A percentile compares a stretch with the other conserved stretches of the same genome.
phyloP scores from a whole-genome alignment of 2,888 invertebrate genomes.

The Labia minor region DNA sequence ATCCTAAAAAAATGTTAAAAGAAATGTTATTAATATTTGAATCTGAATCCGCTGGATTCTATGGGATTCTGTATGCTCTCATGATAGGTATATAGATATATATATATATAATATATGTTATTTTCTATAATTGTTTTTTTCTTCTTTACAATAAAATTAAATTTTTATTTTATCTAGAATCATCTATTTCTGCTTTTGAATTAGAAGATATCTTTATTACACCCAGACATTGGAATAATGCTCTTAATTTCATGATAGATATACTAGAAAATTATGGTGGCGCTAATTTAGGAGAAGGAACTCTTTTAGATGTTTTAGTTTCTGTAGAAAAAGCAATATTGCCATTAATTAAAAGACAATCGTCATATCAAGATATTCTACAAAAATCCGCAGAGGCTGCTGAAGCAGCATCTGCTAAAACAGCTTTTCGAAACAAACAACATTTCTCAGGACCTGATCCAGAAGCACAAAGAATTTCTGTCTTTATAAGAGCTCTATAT shows the following conservation, averaged over 20 bases:
- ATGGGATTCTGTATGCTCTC: neutral
- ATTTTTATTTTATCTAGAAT: neutral
- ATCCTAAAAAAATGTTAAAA: neutral
- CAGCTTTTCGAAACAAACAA: slow-evolving; percentile 32
- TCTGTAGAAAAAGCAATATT: slow-evolving; percentile 18
- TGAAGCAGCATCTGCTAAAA: slow-evolving; percentile 37
- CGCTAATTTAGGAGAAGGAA: slow-evolving; percentile 60
- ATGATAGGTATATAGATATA: neutral
- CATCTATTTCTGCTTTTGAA: neutral
- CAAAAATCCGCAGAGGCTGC: slow-evolving; percentile 29
- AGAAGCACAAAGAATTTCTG: slow-evolving; percentile 47
- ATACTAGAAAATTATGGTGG: slow-evolving; percentile 58
- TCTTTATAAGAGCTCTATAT: slow-evolving; percentile 45
- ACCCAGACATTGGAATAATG: slow-evolving; percentile 40
- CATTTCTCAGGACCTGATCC: slow-evolving; percentile 41
- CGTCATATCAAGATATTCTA: neutral
- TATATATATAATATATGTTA: neutral
- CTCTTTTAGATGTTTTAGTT: slow-evolving; percentile 46
- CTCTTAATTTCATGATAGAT: slow-evolving; percentile 45
- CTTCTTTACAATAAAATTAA: neutral
- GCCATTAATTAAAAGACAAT: neutral
- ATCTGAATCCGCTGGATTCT: neutral
- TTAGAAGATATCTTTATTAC: neutral
- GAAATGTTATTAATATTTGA: neutral
- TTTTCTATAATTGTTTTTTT: neutral